Evolutionary conservation across 1,140 invertebrate genomes (phyloP).

Genomic region (Drosophila arizonae): DNA sequence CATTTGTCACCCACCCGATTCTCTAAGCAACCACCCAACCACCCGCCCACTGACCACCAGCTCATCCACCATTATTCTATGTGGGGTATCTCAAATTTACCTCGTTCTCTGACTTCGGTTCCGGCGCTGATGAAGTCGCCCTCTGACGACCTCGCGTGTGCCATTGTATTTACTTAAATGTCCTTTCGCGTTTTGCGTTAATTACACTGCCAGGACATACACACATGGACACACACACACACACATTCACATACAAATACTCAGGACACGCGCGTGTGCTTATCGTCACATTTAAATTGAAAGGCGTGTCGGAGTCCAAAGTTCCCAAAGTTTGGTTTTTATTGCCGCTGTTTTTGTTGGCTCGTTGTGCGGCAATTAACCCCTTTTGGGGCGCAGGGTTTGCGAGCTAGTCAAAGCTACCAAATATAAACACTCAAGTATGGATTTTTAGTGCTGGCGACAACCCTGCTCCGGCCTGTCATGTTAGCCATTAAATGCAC

Average conservation of each 20-base stretch:
- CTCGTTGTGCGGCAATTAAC: slow-evolving; percentile 56
- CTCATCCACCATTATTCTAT: slow-evolving; percentile 7
- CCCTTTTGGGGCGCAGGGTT: slow-evolving; percentile 50
- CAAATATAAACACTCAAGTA: not conserved
- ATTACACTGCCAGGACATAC: slow-evolving; percentile 49
- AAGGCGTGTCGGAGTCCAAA: slow-evolving; percentile 59
- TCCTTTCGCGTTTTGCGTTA: slow-evolving; percentile 65
- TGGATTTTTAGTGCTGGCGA: not conserved
- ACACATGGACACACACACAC: slow-evolving; percentile 13
- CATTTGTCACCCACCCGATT: slow-evolving; percentile 37
- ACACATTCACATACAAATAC: not conserved
- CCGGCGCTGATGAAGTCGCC: slow-evolving; percentile 12
- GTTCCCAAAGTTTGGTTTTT: slow-evolving; percentile 35
- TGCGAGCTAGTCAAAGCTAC: not conserved
- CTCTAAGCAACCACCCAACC: slow-evolving; percentile 4
- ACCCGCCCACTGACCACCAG: slow-evolving; percentile 25
- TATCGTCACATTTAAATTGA: slow-evolving; percentile 65
- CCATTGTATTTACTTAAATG: slow-evolving; percentile 57
- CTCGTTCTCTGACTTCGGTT: slow-evolving; percentile 31
- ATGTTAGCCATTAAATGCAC: slow-evolving; percentile 39
- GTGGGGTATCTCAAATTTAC: slow-evolving; percentile 22
- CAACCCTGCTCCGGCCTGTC: slow-evolving; percentile 37
- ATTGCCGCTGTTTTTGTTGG: slow-evolving; percentile 41
- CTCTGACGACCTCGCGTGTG: slow-evolving; percentile 49
- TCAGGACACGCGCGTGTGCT: slow-evolving; percentile 14